Evolutionary conservation across 2,888 invertebrate species (phyloP), one percentile per base, ranked within the genome.

Genomic region (Bembecia ichneumoniformis): DNA sequence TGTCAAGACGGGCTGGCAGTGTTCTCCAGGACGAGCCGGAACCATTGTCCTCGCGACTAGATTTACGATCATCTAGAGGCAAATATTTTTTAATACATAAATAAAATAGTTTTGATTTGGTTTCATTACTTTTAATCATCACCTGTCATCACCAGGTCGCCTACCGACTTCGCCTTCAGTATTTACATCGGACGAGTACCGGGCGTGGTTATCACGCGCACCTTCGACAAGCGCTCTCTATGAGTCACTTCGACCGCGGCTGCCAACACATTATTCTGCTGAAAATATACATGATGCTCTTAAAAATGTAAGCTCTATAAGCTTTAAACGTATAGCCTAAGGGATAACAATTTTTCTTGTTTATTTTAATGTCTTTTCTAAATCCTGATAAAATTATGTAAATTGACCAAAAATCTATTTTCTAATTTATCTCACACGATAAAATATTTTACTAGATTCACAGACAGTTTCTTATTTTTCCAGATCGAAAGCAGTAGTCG

Each of bases 201-300:
- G 96, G 59, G 95, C 96, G 60, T 97, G 97, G 97, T 81, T 97
- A 70, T 93, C 95, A 55, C 91, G 96, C 48, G 94, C 95, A 9
- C 95, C 95, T 1, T 96, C 96, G 53, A 96, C 96, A 52, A 96
- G 96, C 57, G 97, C 97, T 43, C 93, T 97, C 62, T 97, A 96
- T 76, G 97, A 97, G 73, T 92, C 95, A 67, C 93, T 96, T 73
- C 91, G 96, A 56, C 93, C 95, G 52, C 92, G 94, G 46, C 89
- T 95, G 54, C 94, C 94, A 59, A 87, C 87, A 4, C 87, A 87
- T 58, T 96, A 95, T 84, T 96, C 96, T 64, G 96, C 96, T 35
- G 96, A 97, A 82, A 96, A 96, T 72, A 94, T 96, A 62, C 94
- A 94, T 58, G 94, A 94, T 61, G 94, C 94, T 47, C 89, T 93